Evolutionary conservation across 2,888 invertebrate genomes (phyloP), one percentile per base, ranked within the genome.

Genomic region (Acrobasis suavella): DNA sequence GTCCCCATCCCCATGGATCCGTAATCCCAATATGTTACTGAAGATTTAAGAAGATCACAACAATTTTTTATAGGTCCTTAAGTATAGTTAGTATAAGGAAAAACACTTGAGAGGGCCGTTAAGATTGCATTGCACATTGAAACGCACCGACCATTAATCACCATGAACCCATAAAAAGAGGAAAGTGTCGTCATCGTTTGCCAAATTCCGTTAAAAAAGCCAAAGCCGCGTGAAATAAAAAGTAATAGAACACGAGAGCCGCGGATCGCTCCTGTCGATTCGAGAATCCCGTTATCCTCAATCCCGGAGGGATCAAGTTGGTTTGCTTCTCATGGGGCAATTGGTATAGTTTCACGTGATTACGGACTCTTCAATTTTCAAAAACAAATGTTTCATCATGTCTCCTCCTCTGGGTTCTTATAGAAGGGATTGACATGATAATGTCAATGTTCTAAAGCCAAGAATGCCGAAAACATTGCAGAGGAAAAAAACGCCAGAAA

Each of bases 201-300:
- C 64, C 55, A 63, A 64, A 64, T 64, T 58, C 42, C 62, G 59
- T 49, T 56, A 56, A 62, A 62, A 66, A 64, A 66, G 60, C 55
- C 59, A 56, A 46, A 56, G 10, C 56, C 17, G 56, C 56, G 63
- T 56, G 50, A 50, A 60, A 60, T 60, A 61, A 61, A 54, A 61
- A 61, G 54, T 15, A 54, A 22, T 46, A 54, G 37, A 52, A 54
- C 51, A 54, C 54, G 49, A 42, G 22, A 54, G 61, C 49, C 42
- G 46, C 46, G 61, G 49, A 60, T 60, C 50, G 42, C 61, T 61
- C 54, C 65, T 65, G 69, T 67, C 67, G 66, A 65, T 67, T 65
- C 66, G 64, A 58, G 63, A 67, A 67, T 67, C 67, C 65, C 61
- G 69, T 67, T 69, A 69, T 67, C 66, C 42, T 42, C 56, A 42